Base-by-base conservation (phyloP, 2,888 invertebrate species). In the Polymixis flavicincta region DNA sequence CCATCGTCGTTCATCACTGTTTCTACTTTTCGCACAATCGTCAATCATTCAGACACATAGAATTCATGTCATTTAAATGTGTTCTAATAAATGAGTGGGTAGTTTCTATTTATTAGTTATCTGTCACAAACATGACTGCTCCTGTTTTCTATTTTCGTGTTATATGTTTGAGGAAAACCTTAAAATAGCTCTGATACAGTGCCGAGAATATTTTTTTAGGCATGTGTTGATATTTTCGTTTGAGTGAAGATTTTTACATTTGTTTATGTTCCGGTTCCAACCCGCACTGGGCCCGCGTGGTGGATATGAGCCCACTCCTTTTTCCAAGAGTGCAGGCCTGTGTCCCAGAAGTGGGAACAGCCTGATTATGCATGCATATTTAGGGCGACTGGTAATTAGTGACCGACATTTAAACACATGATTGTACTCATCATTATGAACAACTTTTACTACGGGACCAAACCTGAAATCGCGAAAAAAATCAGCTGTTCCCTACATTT, bases 61-160 rank as follows among this genome's bases (percentile, higher is more conserved):
- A 65, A 66, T 73, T 45, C 25, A 61, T 68, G 67, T 65, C 48
- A 76, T 64, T 70, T 57, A 71, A 69, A 64, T 54, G 13, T 76
- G 37, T 78, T 66, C 19, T 37, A 63, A 70, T 84, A 78, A 66
- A 76, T 76, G 86, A 76, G 65, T 76, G 45, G 61, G n/a, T 61
- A 37, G 37, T 37, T 37, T 69, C 37, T 19, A 71, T 76, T 79
- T 80, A 86, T 82, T 78, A 61, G 52, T 71, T 80, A 82, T 73
- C 76, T 78, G 80, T 78, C 76, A 79, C 75, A 75, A 78, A 74
- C 82, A 75, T 55, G 66, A 77, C 52, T 76, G 80, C 55, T 68
- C 74, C 68, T 75, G 54, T 78, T 80, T 83, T 87, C 83, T 81
- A 83, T 81, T 81, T 81, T 83, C 71, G 65, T 74, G 48, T 72